Conservation (phyloP, 2,113 vertebrate species). For the Lophius piscatorius region DNA sequence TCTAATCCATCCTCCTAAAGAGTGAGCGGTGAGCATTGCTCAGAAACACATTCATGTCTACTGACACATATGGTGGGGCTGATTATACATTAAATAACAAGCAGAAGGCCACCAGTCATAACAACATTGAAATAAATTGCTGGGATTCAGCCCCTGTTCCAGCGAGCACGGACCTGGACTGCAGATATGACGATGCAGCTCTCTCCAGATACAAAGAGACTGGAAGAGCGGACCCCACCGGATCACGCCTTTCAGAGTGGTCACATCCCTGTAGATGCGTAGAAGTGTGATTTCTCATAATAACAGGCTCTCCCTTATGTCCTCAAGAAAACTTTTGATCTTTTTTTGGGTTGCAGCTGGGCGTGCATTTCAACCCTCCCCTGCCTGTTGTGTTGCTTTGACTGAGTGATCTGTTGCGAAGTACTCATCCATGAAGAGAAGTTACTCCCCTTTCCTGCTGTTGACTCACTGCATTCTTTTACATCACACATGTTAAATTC, state of each 20-base stretch:
- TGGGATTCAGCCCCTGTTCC: constrained; percentile 17
- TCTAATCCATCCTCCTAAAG: constrained; percentile 62
- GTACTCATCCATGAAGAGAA: constrained; percentile 67
- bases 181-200: not conserved
- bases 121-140: constrained; percentile 70
- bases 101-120: constrained; percentile 58
- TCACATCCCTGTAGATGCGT: not conserved
- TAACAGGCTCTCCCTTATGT: constrained; percentile 11
- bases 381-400: constrained; percentile 40
- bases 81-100: constrained; percentile 42
- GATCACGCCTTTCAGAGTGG: not conserved
- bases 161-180: constrained; percentile 1
- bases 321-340: constrained; percentile 29
- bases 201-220: constrained; percentile 6
- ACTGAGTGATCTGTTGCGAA: constrained; percentile 64
- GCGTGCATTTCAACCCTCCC: constrained; percentile 8
- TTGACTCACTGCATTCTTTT: constrained; percentile 43
- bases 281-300: too few relatives aligned
- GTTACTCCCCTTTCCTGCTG: constrained; percentile 64
- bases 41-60: constrained; percentile 14
- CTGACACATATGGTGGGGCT: constrained; percentile 52
- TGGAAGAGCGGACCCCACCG: not conserved
- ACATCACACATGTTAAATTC: constrained; percentile 63
- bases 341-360: constrained; percentile 26
- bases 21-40: constrained; percentile 20